Evolutionary conservation across 1,140 invertebrate species (phyloP).

Genomic region (Eciton burchellii): DNA sequence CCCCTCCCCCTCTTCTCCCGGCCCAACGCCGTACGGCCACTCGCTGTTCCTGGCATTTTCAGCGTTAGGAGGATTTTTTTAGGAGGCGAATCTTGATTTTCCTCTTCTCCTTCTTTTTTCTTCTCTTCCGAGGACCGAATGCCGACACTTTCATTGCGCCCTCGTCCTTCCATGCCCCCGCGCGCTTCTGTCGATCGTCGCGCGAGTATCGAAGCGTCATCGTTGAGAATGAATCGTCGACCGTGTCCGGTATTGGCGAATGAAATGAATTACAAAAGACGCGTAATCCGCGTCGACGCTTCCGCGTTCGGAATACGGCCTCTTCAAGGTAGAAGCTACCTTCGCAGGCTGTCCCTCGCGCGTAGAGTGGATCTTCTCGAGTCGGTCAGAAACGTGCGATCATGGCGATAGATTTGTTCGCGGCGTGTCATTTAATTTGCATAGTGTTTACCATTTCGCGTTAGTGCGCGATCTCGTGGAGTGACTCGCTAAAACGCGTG

Average conservation of each 20-base stretch:
- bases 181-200: not conserved
- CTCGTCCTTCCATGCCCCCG: too few species aligned
- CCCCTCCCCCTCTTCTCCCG: not conserved
- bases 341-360: not conserved
- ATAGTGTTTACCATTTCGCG: slow-evolving; percentile 62
- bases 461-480: slow-evolving; percentile 39
- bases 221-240: not conserved
- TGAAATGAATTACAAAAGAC: slow-evolving; percentile 2
- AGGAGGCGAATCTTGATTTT: slow-evolving; percentile 71
- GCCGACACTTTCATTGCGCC: slow-evolving; percentile 35
- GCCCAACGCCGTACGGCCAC: too few species aligned
- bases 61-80: slow-evolving; percentile 73
- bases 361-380: not conserved
- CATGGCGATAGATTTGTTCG: slow-evolving; percentile 39
- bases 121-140: slow-evolving; percentile 31
- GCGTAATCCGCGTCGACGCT: not conserved
- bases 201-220: slow-evolving; percentile 7
- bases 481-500: slow-evolving; percentile 69
- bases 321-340: not conserved
- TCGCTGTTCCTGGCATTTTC: slow-evolving; percentile 52
- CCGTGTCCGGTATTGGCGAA: not conserved
- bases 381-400: not conserved
- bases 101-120: too few species aligned
- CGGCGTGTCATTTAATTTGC: slow-evolving; percentile 57
- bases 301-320: not conserved